Conservation (phyloP, 1,140 invertebrate species). For the Antheraea pernyi region DNA sequence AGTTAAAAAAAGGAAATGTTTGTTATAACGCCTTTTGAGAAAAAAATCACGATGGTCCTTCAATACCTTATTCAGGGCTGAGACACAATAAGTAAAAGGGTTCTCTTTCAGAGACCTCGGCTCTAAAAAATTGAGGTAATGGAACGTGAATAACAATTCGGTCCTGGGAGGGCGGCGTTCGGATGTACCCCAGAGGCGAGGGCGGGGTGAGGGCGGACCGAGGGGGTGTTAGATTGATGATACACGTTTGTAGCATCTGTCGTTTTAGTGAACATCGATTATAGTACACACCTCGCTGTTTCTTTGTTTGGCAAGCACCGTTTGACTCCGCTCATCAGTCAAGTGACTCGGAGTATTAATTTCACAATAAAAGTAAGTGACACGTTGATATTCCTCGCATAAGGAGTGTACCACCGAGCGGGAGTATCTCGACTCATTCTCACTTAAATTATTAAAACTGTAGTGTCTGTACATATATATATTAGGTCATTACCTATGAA, state of each 20-base stretch:
- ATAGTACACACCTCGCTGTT: conserved; percentile 67
- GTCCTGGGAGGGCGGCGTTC: conserved; percentile 43
- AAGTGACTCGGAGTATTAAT: conserved; percentile 50
- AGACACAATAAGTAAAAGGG: conserved; percentile 73
- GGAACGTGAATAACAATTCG: conserved; percentile 77
- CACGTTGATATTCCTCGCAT: conserved; percentile 45
- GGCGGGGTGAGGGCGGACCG: conserved; percentile 42
- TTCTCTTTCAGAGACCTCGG: conserved; percentile 72
- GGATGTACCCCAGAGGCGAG: conserved; percentile 14
- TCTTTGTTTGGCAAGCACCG: conserved; percentile 63
- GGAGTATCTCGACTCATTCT: too few relatives aligned
- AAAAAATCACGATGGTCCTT: conserved; percentile 51
- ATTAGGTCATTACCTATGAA: too few relatives aligned
- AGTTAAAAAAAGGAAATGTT: not conserved
- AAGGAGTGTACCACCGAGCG: conserved; percentile 2
- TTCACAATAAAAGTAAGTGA: conserved; percentile 61
- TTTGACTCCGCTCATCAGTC: conserved; percentile 59
- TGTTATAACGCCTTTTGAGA: conserved; percentile 21
- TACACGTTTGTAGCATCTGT: conserved; percentile 75
- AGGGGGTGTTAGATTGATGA: conserved; percentile 65
- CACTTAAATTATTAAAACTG: too few relatives aligned
- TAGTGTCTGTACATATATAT: too few relatives aligned
- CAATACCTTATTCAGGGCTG: conserved; percentile 56
- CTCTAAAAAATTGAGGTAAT: conserved; percentile 77
- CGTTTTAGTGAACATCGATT: conserved; percentile 74